phyloP scores from a whole-genome alignment of 2,888 invertebrate species.

The Carterocephalus palaemon region DNA sequence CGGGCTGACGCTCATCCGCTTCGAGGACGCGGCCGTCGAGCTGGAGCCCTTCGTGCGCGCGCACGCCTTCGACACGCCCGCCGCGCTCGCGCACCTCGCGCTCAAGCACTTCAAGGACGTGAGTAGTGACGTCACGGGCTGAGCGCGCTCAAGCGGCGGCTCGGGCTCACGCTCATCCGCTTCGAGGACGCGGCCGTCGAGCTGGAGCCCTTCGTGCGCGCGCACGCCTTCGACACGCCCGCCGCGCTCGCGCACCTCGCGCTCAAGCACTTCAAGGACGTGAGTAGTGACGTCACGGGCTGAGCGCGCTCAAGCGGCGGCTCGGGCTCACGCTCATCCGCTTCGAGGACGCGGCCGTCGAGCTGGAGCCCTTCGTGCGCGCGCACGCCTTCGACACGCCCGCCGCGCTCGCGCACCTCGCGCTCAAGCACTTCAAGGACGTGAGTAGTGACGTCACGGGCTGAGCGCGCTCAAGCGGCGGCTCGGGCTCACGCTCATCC shows the following conservation, averaged over 20 bases:
- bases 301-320: slow-evolving; percentile 89
- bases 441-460: slow-evolving; percentile 82
- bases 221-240: slow-evolving; percentile 95
- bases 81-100: slow-evolving; percentile 87
- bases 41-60: slow-evolving; percentile 91
- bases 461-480: slow-evolving; percentile 90
- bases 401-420: slow-evolving; percentile 87
- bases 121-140: slow-evolving; percentile 83
- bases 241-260: slow-evolving; percentile 88
- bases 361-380: slow-evolving; percentile 91
- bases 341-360: slow-evolving; percentile 97
- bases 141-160: slow-evolving; percentile 87
- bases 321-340: slow-evolving; percentile 93
- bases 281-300: slow-evolving; percentile 81
- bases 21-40: slow-evolving; percentile 97
- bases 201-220: slow-evolving; percentile 90
- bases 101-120: slow-evolving; percentile 92
- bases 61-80: slow-evolving; percentile 95
- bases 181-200: slow-evolving; percentile 98
- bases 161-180: slow-evolving; percentile 93
- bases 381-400: slow-evolving; percentile 95
- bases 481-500: slow-evolving; percentile 92
- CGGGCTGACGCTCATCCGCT: slow-evolving; percentile 93
- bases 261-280: slow-evolving; percentile 91
- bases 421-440: slow-evolving; percentile 90